These are phyloP conservation scores for Pseudorasbora parva DNA, from an alignment of 2,113 vertebrate genomes.

Conservation along the genomic window DNA sequence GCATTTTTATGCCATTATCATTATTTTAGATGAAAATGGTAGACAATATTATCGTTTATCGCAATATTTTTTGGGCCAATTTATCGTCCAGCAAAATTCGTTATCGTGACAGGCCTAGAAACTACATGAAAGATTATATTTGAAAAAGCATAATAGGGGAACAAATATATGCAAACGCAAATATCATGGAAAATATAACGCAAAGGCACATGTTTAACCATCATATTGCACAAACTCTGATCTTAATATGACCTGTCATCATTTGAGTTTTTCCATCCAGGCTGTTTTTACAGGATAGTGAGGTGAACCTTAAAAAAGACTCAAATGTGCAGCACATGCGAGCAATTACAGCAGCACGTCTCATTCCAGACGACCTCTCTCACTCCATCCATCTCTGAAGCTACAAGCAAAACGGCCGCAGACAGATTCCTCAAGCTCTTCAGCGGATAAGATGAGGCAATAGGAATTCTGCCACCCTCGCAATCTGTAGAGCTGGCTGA, in stretches of 20 bases:
- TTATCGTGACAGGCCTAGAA: no score
- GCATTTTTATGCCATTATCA: no score
- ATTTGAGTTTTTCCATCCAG: constrained; percentile 4
- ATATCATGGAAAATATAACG: no score
- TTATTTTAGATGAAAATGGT: no score
- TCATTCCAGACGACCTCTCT: constrained; percentile 39
- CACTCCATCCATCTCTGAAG: constrained; percentile 3
- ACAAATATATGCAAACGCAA: no score
- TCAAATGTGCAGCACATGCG: constrained; percentile 57
- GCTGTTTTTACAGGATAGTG: constrained; percentile 7
- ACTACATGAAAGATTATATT: no score
- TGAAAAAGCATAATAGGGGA: no score
- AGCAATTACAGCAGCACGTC: constrained; percentile 53
- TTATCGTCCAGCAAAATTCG: no score
- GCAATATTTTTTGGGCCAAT: no score
- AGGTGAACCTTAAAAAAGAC: constrained; percentile 29
- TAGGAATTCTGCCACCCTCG: neutral
- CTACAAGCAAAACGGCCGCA: constrained; percentile 36
- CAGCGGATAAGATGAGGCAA: constrained; percentile 5
- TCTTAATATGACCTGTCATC: neutral
- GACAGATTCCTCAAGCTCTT: neutral
- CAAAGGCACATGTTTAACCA: no score
- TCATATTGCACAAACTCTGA: neutral
- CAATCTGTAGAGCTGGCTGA: neutral
- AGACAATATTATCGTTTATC: no score